Conservation (phyloP, 2,113 vertebrate species). For the Heterocephalus glaber region DNA sequence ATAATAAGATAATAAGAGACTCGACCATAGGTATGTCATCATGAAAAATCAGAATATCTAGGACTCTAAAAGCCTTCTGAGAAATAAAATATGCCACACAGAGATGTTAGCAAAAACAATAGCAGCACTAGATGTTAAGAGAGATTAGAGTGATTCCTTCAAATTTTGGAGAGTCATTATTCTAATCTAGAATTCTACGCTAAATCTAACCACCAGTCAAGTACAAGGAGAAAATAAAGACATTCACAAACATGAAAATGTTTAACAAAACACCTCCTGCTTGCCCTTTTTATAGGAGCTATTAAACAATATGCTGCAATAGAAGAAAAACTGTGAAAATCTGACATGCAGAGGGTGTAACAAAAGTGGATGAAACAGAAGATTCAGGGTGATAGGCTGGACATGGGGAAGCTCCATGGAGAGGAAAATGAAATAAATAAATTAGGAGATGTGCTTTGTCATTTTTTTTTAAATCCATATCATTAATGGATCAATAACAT, state of each 20-base stretch:
- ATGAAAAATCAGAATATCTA: not conserved
- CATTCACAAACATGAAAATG: not conserved
- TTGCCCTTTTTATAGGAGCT: not conserved
- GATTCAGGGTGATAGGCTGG: not conserved
- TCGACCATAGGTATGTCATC: not conserved
- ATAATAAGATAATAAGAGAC: not conserved
- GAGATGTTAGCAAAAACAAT: not conserved
- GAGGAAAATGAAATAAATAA: not conserved
- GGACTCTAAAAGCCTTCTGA: not conserved
- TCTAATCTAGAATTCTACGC: slow-evolving; percentile 43
- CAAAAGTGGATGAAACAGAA: not conserved
- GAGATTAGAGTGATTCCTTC: not conserved
- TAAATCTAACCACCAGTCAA: slow-evolving; percentile 29
- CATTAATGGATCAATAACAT: not conserved
- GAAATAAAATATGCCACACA: not conserved
- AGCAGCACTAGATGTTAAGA: not conserved
- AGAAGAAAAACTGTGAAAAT: not conserved
- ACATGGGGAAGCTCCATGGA: not conserved
- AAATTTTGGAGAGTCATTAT: slow-evolving; percentile 15
- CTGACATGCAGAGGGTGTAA: not conserved
- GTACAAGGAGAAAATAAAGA: slow-evolving; percentile 6
- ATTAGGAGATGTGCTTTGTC: not conserved
- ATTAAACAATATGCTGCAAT: not conserved
- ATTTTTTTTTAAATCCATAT: not conserved
- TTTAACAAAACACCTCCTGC: not conserved